Evolutionary conservation across 1,140 invertebrate species (phyloP), one percentile per base, ranked within the genome.

Genomic region (Cydia splendana): DNA sequence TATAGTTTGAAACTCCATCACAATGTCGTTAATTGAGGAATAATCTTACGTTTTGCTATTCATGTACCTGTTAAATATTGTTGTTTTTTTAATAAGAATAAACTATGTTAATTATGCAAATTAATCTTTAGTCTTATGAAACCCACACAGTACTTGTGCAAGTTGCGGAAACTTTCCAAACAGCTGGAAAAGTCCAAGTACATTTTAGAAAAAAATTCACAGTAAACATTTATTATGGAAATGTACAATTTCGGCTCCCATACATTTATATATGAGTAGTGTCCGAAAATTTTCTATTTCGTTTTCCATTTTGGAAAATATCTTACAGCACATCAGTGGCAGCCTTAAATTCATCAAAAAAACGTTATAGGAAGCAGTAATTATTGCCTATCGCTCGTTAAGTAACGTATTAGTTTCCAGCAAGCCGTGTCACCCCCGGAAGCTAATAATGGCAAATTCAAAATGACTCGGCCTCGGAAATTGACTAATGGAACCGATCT

Each of bases 381-480:
- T 53, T 53, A 53, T n/a, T 53, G 51, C 7, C 51, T 53, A 53
- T 53, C 51, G 13, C 12, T 48, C 45, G n/a, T 53, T 53, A 53
- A 53, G 51, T 53, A 53, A 53, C 51, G 2, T 62, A 62, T n/a
- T 62, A 62, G 20, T 62, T 62, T 18, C 57, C 57, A 62, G 18
- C 57, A 24, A 57, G 18, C 10, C 20, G 20, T 62, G 57, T 24
- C 57, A 24, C 20, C 20, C 10, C 57, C n/a, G 65, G 65, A 67
- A 38, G 30, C 65, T 67, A 67, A 34, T 67, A 67, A 34, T 67
- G 65, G 65, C 12, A 67, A 67, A 67, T 67, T 67, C 65, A 67
- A 67, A 67, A 67, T 67, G 24, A 67, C 24, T 30, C 15, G 28
- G 30, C 65, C 65, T 67, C 65, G 65, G 65, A 67, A 67, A 67